phyloP scores from a whole-genome alignment of 2,888 invertebrate genomes.

The Agrochola lota region DNA sequence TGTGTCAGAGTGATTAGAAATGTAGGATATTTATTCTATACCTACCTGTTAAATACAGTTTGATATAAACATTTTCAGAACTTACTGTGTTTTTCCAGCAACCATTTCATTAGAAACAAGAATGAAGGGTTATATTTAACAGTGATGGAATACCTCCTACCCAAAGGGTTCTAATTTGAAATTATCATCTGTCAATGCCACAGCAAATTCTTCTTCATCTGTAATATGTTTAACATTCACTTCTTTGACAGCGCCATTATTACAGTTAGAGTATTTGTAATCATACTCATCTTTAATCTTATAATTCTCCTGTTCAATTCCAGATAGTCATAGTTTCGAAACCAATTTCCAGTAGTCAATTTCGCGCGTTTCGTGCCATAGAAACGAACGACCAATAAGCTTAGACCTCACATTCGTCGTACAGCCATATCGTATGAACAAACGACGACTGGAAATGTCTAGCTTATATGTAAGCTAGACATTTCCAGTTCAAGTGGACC shows the following conservation, averaged over 20 bases:
- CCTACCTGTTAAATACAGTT: not conserved
- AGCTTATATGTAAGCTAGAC: not conserved
- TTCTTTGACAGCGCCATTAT: not conserved
- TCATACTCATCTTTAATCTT: not conserved
- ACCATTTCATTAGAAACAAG: not conserved
- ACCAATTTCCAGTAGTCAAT: slow-evolving; percentile 65
- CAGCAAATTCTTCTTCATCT: not conserved
- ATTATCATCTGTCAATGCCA: not conserved
- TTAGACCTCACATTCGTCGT: slow-evolving; percentile 51
- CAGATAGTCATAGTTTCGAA: slow-evolving; percentile 43
- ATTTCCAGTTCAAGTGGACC: not conserved
- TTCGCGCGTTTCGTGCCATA: slow-evolving; percentile 62
- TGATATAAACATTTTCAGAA: not conserved
- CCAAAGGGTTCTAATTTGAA: not conserved
- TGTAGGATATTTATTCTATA: not conserved
- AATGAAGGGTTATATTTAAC: not conserved
- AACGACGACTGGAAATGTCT: no score
- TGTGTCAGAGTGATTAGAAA: not conserved
- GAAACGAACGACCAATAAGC: slow-evolving; percentile 67
- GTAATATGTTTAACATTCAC: not conserved
- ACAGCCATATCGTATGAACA: slow-evolving; percentile 42
- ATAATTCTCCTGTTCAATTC: slow-evolving; percentile 40
- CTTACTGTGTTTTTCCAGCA: not conserved
- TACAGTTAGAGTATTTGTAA: slow-evolving; percentile 12
- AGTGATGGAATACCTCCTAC: not conserved